Evolutionary conservation across 2,888 invertebrate species (phyloP).

Genomic region (Eupsilia transversa): DNA sequence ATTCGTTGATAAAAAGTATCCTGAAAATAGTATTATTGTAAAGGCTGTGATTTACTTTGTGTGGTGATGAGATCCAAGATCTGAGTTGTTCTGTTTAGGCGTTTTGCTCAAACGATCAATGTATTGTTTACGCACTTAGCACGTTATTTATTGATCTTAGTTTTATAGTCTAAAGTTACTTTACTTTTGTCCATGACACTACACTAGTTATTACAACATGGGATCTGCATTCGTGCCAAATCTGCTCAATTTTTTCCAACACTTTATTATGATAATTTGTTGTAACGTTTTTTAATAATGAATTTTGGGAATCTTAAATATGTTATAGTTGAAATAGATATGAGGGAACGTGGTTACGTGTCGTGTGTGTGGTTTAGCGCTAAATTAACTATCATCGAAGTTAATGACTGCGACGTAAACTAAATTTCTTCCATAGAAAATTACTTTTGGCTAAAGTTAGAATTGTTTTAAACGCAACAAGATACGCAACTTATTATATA

Average conservation of each 20-base stretch:
- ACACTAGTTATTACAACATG: conserved; percentile 65
- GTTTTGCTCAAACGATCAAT: conserved; percentile 68
- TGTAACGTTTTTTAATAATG: conserved; percentile 69
- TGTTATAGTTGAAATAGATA: conserved; percentile 69
- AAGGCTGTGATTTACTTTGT: conserved; percentile 89
- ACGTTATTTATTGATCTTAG: conserved; percentile 51
- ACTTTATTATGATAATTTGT: conserved; percentile 73
- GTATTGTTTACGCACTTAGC: conserved; percentile 57
- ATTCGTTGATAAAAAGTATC: conserved; percentile 63
- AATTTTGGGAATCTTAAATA: conserved; percentile 69
- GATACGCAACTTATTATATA: background rate
- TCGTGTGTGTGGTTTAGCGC: conserved; percentile 66
- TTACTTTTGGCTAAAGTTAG: conserved; percentile 13
- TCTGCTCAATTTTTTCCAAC: conserved; percentile 85
- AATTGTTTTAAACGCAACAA: conserved; percentile 19
- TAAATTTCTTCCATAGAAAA: conserved; percentile 20
- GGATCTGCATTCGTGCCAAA: conserved; percentile 82
- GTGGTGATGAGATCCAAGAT: conserved; percentile 82
- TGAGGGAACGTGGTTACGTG: conserved; percentile 51
- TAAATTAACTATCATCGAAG: conserved; percentile 64
- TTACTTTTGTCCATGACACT: conserved; percentile 61
- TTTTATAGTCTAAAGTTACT: conserved; percentile 45
- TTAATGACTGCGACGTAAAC: conserved; percentile 44
- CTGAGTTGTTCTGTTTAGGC: conserved; percentile 73
- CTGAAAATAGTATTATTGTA: conserved; percentile 77